A percentile compares a stretch with the other conserved stretches of the same genome.
Conservation (phyloP, 2,113 vertebrate genomes). For the Dicaeum eximium region DNA sequence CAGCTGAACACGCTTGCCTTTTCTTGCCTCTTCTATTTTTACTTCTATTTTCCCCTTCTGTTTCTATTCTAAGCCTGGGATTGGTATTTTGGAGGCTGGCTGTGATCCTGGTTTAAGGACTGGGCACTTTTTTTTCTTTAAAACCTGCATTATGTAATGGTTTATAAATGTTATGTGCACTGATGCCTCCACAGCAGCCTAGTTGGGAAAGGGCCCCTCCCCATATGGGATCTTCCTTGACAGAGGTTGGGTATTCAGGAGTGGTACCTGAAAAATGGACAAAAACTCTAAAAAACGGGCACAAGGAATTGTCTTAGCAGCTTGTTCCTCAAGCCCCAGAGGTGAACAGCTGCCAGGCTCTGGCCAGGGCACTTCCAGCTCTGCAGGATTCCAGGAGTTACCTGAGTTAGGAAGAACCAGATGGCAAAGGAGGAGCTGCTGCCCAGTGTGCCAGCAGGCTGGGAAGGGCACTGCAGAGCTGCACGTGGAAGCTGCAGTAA, state of each 20-base stretch:
- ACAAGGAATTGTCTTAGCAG: not conserved
- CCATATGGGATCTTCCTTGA: not conserved
- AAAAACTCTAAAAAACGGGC: not conserved
- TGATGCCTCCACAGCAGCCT: not conserved
- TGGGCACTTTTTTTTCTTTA: not conserved
- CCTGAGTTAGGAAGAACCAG: not conserved
- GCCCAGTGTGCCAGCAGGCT: not conserved
- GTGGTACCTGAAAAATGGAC: not conserved
- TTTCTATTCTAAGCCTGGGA: not conserved
- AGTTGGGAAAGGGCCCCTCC: not conserved
- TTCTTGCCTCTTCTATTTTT: not conserved
- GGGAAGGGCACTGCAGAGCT: not conserved
- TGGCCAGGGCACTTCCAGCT: not conserved
- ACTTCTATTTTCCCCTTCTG: not conserved
- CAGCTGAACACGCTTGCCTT: not conserved
- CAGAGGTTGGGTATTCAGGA: not conserved
- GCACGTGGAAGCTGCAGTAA: not conserved
- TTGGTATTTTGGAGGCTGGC: not conserved
- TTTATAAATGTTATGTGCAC: accelerated
- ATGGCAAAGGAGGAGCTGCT: not conserved
- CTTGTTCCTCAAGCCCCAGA: not conserved
- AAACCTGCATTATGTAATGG: not conserved
- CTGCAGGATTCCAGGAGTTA: not conserved
- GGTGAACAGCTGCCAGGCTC: not conserved
- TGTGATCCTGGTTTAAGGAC: not conserved